Evolutionary conservation across 2,113 vertebrate genomes (phyloP), one percentile per base, ranked within the genome.

Genomic region (Amphiprion ocellaris): DNA sequence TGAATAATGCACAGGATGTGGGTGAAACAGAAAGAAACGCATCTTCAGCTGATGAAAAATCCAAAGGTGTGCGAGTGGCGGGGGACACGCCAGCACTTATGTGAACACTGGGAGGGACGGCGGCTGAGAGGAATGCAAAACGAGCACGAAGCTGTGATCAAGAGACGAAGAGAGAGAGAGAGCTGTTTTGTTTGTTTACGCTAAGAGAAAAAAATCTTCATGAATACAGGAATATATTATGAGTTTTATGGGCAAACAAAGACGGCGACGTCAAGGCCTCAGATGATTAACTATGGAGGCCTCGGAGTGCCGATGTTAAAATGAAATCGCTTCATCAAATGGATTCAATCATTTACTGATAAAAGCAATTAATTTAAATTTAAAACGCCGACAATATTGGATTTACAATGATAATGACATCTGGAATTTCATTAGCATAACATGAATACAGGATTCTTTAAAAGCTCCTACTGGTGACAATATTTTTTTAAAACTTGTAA

Each of bases 1-100:
- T 89, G 26, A 92, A 87, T 87, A 84, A 87, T 87, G 76, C 41
- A 80, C 55, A 58, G 14, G n/a, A 23, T 59, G 30, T 4, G 62
- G n/a, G 74, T 37, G 66, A 52, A 54, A 26, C n/a, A 28, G 58
- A 26, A 11, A 54, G 26, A 23, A 37, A 30, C 5, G 24, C 67
- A 56, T 70, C 79, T 66, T 52, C 49, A 59, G 73, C 58, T 77
- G 80, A 74, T 83, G 74, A 79, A 69, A 85, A 83, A 79, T 77
- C 72, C 30, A 67, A 79, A 78, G 69, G 64, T 46, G 37, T 11
- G 66, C 12, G 21, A 62, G 59, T 14, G 46, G 14, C 0, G 41
- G 19, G 44, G 65, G 41, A 50, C 46, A 54, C 69, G 30, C 19
- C 37, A 21, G 77, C 37, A 61, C 44, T 77, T 59, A 21, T 63